Evolutionary conservation across 2,888 invertebrate genomes (phyloP).

Genomic region (Drosophila tanythrix): DNA sequence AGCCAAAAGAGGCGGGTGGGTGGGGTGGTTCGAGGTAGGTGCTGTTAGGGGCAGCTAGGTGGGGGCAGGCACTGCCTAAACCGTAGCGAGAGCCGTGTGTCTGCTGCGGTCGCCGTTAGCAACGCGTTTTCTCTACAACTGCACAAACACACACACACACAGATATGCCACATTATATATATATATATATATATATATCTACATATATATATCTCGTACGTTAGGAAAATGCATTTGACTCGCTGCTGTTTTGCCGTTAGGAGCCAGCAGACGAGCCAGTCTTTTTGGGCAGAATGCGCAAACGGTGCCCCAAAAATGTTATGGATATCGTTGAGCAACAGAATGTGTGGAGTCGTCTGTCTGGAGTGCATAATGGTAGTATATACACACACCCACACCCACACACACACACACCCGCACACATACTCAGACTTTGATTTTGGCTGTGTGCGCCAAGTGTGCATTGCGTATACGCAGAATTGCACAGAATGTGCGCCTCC

Average conservation of each 20-base stretch:
- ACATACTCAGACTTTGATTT: neutral
- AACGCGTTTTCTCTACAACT: conserved; percentile 72
- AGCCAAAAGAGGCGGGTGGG: neutral
- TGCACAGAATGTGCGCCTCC: conserved; percentile 53
- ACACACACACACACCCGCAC: conserved; percentile 4
- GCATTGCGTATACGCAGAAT: conserved; percentile 71
- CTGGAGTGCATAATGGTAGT: conserved; percentile 31
- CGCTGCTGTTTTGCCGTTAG: conserved; percentile 24
- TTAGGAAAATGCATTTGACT: conserved; percentile 81
- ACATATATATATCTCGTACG: conserved; percentile 53
- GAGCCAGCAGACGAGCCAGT: conserved; percentile 11
- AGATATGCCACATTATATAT: conserved; percentile 11
- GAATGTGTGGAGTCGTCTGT: conserved; percentile 45
- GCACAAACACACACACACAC: conserved; percentile 6
- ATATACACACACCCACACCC: neutral
- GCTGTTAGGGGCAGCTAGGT: conserved; percentile 4
- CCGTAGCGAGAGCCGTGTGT: conserved; percentile 76
- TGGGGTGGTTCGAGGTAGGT: neutral
- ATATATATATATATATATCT: neutral
- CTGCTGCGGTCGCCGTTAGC: conserved; percentile 80
- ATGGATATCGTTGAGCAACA: conserved; percentile 41
- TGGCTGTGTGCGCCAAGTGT: conserved; percentile 7
- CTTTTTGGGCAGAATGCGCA: conserved; percentile 51
- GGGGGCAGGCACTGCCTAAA: conserved; percentile 51
- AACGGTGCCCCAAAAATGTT: conserved; percentile 42